phyloP scores from a whole-genome alignment of 2,888 invertebrate genomes.

The Ramazzottius varieornatus region DNA sequence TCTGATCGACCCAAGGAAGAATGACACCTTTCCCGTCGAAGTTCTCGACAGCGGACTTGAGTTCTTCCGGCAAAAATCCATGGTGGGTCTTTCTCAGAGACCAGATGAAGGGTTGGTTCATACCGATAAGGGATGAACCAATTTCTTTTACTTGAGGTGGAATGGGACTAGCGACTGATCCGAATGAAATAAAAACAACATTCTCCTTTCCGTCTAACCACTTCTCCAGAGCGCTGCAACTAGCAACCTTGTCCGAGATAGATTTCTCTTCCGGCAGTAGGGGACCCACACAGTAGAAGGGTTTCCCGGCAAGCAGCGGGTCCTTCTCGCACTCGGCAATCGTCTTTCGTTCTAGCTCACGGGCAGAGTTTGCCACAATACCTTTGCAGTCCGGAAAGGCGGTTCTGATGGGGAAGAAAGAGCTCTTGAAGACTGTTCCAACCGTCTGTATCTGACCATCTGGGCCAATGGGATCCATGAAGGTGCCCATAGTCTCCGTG shows the following conservation, averaged over 20 bases:
- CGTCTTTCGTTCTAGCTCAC: no score
- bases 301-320: no score
- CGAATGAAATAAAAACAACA: background rate
- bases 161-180: background rate
- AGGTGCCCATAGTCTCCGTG: no score
- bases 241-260: background rate
- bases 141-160: background rate
- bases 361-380: background rate
- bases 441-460: no score
- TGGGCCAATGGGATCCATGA: no score
- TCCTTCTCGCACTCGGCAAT: no score
- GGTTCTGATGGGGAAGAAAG: no score
- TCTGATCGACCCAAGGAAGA: background rate
- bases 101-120: background rate
- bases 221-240: background rate
- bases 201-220: background rate
- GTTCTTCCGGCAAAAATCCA: background rate
- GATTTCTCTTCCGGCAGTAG: background rate
- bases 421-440: no score
- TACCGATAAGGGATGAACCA: background rate
- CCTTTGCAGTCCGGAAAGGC: background rate
- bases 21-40: background rate
- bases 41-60: background rate
- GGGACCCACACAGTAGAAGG: background rate
- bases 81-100: background rate